Percentiles rank a stretch among this genome's conserved stretches.
These are phyloP conservation scores for Antheraea pernyi DNA, from an alignment of 1,140 invertebrate species.

Conservation along the genomic window DNA sequence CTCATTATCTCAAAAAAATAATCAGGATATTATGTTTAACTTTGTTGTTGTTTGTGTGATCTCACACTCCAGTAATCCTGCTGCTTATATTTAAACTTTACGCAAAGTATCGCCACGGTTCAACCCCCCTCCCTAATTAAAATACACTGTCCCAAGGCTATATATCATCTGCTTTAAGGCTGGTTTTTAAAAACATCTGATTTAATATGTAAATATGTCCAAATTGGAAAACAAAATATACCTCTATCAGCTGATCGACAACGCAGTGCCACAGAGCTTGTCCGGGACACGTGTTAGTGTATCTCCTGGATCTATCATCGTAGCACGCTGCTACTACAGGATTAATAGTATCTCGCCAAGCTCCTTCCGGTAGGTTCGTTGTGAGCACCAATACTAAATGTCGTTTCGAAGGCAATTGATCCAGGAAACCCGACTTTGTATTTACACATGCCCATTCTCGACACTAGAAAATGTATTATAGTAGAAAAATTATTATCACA, in stretches of 20 bases:
- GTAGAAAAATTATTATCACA: no score
- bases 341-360: conserved; percentile 39
- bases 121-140: no score
- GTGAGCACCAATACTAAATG: conserved; percentile 25
- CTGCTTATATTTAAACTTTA: no score
- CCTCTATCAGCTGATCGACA: conserved; percentile 51
- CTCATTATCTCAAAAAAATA: no score
- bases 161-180: no score
- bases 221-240: conserved; percentile 14
- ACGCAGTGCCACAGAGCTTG: conserved; percentile 56
- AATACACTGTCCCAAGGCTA: no score
- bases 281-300: conserved; percentile 55
- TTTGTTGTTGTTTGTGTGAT: no score
- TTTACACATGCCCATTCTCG: conserved; percentile 56
- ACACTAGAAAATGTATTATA: conserved; percentile 46
- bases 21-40: no score
- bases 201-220: no score
- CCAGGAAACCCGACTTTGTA: conserved; percentile 41
- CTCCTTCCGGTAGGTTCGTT: conserved; percentile 27
- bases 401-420: conserved; percentile 36
- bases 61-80: no score
- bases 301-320: conserved; percentile 31
- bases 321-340: conserved; percentile 43
- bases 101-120: no score
- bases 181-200: no score